Base-by-base conservation (phyloP, 1,140 invertebrate genomes). In the Zaprionus ghesquierei region DNA sequence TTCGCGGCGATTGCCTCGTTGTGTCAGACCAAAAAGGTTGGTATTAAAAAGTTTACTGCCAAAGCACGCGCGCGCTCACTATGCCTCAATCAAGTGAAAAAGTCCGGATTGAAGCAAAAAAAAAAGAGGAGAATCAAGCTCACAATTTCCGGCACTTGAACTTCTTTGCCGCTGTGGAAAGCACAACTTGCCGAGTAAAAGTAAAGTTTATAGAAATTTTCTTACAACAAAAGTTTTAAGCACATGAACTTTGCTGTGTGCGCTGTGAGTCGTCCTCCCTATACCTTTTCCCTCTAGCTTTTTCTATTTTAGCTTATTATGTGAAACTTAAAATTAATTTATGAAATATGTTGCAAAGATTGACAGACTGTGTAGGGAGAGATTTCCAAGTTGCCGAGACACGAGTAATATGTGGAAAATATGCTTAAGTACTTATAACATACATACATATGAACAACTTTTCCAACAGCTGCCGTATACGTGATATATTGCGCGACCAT, bases 401-500 rank as follows among this genome's bases (percentile, higher is more conserved):
- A 33, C 31, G 18, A 6, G 10, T 53, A 31, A 29, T 51, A n/a
- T 29, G 27, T 29, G 22, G 23, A n/a, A 50, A 50, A n/a, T 46
- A 46, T 46, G 10, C 9, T 44, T 20, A 44, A 20, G 10, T 3
- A 23, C 56, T 15, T 25, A 25, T 46, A 23, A 15, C 6, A 20
- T 25, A 54, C 46, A 44, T 9, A 23, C 3, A 13, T 63, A 31
- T 46, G 12, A 29, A 15, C 6, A 18, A 15, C n/a, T 50, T 8
- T 2, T 58, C 50, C n/a, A 54, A 5, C 65, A 93, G 96, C 58
- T 96, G 95, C 89, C 81, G 84, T 12, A 94, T 97, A 31, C 93
- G 96, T 63, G 90, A 95, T n/a, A 85, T 87, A 31, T 82, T 97
- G 20, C 94, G 94, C 89, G 69, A 93, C 1, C 95, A 95, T 81